phyloP scores from a whole-genome alignment of 2,888 invertebrate species.

The Augiades crinisus region DNA sequence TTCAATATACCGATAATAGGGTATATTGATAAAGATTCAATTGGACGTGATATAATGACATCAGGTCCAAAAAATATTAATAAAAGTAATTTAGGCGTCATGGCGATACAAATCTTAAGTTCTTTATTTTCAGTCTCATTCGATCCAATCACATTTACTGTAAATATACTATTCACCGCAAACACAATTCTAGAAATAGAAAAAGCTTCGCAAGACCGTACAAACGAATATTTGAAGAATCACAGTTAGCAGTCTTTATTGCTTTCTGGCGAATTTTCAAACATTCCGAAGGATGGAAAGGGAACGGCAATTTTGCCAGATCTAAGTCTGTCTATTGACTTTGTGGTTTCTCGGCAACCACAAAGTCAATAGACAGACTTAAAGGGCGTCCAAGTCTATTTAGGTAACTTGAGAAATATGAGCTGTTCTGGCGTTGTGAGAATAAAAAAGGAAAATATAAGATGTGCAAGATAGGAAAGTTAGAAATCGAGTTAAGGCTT shows the following conservation, averaged over 20 bases:
- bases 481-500: not conserved
- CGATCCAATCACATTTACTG: no score
- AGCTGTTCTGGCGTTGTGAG: not conserved
- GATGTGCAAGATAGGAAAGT: not conserved
- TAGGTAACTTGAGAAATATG: not conserved
- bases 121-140: no score
- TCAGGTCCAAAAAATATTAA: no score
- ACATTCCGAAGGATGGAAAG: conserved; percentile 16
- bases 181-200: not conserved
- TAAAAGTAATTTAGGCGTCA: no score
- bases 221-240: conserved; percentile 17
- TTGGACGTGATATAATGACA: no score
- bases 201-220: conserved; percentile 8
- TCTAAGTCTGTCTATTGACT: conserved; percentile 16
- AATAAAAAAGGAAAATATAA: not conserved
- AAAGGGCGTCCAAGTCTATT: not conserved
- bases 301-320: conserved; percentile 17
- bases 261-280: conserved; percentile 11
- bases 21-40: no score
- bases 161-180: not conserved
- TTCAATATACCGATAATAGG: no score
- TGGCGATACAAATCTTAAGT: no score
- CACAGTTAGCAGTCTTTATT: conserved; percentile 13
- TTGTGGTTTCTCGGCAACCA: not conserved
- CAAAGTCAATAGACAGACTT: no score